A percentile compares a stretch with the other conserved stretches of the same genome.
These are phyloP conservation scores for Eucera pruinosa DNA, from an alignment of 2,888 invertebrate species.

Conservation along the genomic window DNA sequence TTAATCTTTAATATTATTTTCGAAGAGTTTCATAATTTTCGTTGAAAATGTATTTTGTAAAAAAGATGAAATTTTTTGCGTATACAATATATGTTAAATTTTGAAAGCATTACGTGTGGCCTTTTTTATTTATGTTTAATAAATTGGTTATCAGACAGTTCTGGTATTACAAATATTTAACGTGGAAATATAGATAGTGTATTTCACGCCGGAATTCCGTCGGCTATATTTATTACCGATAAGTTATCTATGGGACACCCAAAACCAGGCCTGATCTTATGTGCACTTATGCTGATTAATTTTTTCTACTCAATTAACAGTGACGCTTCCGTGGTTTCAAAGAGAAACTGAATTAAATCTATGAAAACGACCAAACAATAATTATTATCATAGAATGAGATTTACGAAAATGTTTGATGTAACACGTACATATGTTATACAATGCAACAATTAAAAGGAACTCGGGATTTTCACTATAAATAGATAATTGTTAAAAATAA, in stretches of 20 bases:
- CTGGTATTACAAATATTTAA: neutral
- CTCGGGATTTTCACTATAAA: neutral
- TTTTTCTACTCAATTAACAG: slow-evolving; percentile 15
- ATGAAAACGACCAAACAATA: too few relatives aligned
- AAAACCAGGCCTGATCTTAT: slow-evolving; percentile 14
- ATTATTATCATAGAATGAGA: too few relatives aligned
- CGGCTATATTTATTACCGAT: slow-evolving; percentile 38
- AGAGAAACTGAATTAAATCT: too few relatives aligned
- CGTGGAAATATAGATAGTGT: neutral
- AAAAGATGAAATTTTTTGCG: neutral
- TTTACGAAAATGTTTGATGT: too few relatives aligned
- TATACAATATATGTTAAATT: too few relatives aligned
- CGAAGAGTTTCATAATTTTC: too few relatives aligned
- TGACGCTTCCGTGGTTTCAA: neutral
- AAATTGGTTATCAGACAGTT: neutral
- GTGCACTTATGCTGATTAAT: slow-evolving; percentile 15
- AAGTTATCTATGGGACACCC: slow-evolving; percentile 36
- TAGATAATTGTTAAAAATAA: neutral
- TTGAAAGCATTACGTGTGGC: too few relatives aligned
- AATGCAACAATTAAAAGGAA: neutral
- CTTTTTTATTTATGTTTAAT: neutral
- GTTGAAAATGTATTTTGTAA: neutral
- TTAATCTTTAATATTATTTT: too few relatives aligned
- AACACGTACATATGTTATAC: neutral
- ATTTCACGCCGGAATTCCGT: slow-evolving; percentile 18